phyloP scores from a whole-genome alignment of 2,113 vertebrate species.

The Choloepus hoffmanni region DNA sequence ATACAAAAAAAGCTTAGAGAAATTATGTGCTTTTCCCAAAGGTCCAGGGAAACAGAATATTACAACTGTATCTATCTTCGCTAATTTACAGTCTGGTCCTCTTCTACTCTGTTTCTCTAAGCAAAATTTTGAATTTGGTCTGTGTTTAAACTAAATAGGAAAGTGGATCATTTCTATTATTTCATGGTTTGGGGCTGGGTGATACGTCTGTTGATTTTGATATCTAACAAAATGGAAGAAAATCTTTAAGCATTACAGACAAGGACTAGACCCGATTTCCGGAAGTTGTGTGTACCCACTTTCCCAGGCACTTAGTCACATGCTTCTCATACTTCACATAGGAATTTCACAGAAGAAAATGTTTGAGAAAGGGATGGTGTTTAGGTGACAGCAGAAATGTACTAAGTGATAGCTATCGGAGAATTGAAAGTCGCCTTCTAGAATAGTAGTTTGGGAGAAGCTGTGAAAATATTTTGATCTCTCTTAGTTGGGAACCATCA shows the following conservation, averaged over 20 bases:
- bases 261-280: neutral
- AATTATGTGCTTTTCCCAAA: neutral
- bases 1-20: neutral
- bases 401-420: neutral
- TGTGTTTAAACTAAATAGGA: neutral
- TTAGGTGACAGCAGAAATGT: neutral
- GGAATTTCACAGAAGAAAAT: neutral
- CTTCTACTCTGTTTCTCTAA: neutral
- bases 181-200: neutral
- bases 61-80: neutral
- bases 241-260: neutral
- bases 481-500: neutral
- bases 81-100: neutral
- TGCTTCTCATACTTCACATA: constrained; percentile 1
- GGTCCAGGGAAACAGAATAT: neutral
- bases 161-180: constrained; percentile 40
- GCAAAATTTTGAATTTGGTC: constrained; percentile 37
- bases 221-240: constrained; percentile 19
- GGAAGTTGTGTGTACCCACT: neutral
- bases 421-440: constrained; percentile 27
- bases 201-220: constrained; percentile 54
- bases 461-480: neutral
- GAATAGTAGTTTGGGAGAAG: neutral
- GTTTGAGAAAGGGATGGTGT: neutral
- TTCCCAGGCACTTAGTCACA: constrained; percentile 15